phyloP scores from a whole-genome alignment of 2,797 vertebrate species.

The Acrossocheilus fasciatus region DNA sequence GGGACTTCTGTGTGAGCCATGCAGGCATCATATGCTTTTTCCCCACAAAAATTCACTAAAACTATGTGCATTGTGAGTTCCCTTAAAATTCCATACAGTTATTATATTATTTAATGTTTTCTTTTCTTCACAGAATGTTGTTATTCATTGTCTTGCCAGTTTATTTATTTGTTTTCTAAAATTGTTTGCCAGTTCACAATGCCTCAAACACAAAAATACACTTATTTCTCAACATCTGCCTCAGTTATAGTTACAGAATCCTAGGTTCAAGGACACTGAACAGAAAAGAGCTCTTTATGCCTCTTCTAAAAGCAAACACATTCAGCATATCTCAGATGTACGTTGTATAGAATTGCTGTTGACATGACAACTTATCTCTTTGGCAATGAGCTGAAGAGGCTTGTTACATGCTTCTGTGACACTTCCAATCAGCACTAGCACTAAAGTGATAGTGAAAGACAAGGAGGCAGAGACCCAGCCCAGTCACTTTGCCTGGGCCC shows the following conservation, averaged over 20 bases:
- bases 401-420: conserved; percentile 85
- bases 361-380: conserved; percentile 72
- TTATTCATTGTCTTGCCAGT: neutral
- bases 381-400: conserved; percentile 74
- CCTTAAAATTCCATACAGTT: neutral
- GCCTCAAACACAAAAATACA: neutral
- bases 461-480: conserved; percentile 68
- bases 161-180: neutral
- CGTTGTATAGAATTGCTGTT: conserved; percentile 67
- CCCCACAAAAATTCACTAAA: neutral
- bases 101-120: neutral
- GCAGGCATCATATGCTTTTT: neutral
- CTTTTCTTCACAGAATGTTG: neutral
- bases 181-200: neutral
- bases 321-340: conserved; percentile 66
- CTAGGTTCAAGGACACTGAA: conserved; percentile 2
- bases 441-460: conserved; percentile 85
- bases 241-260: neutral
- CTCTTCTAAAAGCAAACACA: conserved; percentile 70
- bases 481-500: conserved; percentile 73
- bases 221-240: neutral
- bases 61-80: neutral
- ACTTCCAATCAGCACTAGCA: conserved; percentile 85
- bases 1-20: too few species aligned
- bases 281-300: neutral